Evolutionary conservation across 1,140 invertebrate species (phyloP).

Genomic region (Polypedilum vanderplanki): DNA sequence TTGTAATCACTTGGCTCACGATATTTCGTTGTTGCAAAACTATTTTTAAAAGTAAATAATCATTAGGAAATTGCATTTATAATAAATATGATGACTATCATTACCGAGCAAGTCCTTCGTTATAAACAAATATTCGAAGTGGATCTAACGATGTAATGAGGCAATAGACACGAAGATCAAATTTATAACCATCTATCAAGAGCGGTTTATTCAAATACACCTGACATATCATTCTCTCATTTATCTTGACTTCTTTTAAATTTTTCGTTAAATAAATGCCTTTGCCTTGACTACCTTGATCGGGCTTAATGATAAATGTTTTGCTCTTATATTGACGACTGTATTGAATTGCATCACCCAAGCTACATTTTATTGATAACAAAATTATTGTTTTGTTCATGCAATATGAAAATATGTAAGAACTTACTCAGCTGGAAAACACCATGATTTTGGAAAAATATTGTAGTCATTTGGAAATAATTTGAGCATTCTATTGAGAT

Average conservation of each 20-base stretch:
- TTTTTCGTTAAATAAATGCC: conserved; percentile 79
- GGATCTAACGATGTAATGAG: conserved; percentile 93
- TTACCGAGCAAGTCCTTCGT: conserved; percentile 84
- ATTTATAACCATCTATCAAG: conserved; percentile 93
- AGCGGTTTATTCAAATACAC: conserved; percentile 68
- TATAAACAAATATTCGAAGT: conserved; percentile 85
- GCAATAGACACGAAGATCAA: conserved; percentile 91
- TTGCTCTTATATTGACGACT: conserved; percentile 59
- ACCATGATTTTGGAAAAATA: conserved; percentile 91
- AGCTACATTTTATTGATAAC: conserved; percentile 41
- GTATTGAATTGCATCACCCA: conserved; percentile 57
- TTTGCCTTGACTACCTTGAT: conserved; percentile 75
- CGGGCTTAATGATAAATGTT: conserved; percentile 84
- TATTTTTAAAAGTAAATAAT: conserved; percentile 35
- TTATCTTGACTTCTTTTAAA: conserved; percentile 67
- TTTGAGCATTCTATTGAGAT: conserved; percentile 78
- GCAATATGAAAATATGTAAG: conserved; percentile 13
- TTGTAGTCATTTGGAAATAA: conserved; percentile 81
- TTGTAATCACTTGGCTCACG: conserved; percentile 71
- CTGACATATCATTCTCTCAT: conserved; percentile 78
- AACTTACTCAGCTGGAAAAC: conserved; percentile 77
- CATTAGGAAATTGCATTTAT: conserved; percentile 19
- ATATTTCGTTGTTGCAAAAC: conserved; percentile 82
- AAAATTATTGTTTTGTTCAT: background rate
- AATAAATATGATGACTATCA: background rate